Evolutionary conservation across 2,113 vertebrate species (phyloP).

Genomic region (Megatriorchis doriae): DNA sequence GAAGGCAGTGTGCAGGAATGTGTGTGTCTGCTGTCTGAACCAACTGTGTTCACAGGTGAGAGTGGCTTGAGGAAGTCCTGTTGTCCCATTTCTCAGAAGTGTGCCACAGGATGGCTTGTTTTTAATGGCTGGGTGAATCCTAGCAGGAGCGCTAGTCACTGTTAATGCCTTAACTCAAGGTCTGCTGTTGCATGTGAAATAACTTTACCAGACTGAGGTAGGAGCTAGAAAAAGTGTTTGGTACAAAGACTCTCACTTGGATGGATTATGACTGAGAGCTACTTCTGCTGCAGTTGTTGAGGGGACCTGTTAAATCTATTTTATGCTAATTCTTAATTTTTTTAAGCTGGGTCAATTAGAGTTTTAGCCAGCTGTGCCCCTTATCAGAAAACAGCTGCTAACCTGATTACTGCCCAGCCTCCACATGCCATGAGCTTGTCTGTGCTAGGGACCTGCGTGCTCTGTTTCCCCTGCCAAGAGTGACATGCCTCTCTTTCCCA

Average conservation of each 20-base stretch:
- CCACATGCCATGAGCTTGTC: neutral
- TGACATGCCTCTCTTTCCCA: neutral
- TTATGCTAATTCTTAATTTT: neutral
- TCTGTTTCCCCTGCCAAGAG: neutral
- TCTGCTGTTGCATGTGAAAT: neutral
- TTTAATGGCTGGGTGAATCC: neutral
- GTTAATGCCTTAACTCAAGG: neutral
- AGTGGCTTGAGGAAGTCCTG: neutral
- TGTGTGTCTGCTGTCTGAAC: neutral
- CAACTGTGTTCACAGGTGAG: no score
- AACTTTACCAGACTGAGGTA: neutral
- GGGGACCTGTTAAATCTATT: neutral
- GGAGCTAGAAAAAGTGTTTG: neutral
- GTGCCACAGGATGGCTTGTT: neutral
- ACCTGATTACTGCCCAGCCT: neutral
- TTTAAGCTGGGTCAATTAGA: neutral
- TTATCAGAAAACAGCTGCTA: neutral
- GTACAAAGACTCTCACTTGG: neutral
- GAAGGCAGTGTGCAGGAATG: neutral
- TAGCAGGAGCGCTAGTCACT: neutral
- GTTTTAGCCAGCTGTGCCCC: neutral
- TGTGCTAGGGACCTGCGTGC: neutral
- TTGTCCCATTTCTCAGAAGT: accelerated
- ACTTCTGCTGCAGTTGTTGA: neutral
- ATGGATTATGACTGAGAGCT: neutral